phyloP scores from a whole-genome alignment of 2,797 vertebrate species.

The Stomatorhinus walkeri region DNA sequence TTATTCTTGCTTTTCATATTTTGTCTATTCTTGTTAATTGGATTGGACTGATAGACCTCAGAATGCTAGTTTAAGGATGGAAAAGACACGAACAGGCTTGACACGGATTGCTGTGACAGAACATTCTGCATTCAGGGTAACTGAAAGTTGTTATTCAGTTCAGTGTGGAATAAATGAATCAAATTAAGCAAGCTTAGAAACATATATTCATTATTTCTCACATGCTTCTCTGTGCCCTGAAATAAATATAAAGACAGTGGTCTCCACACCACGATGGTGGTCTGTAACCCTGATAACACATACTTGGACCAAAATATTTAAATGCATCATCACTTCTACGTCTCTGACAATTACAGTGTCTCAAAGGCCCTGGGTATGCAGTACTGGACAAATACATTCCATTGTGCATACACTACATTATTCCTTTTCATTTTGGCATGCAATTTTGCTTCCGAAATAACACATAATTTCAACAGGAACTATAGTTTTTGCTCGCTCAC shows the following conservation, averaged over 20 bases:
- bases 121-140: background rate
- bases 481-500: background rate
- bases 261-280: background rate
- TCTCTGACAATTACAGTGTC: background rate
- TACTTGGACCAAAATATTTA: background rate
- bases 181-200: background rate
- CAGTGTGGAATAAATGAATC: background rate
- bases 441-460: background rate
- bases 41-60: background rate
- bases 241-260: background rate
- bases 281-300: background rate
- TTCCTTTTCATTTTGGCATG: background rate
- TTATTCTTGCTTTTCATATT: background rate
- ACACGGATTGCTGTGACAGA: background rate
- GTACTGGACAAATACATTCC: background rate
- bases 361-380: background rate
- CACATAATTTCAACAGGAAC: background rate
- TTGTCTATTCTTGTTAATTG: background rate
- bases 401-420: background rate
- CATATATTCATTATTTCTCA: background rate
- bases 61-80: background rate
- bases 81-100: background rate
- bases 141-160: background rate
- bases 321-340: background rate
- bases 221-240: background rate